These are phyloP conservation scores for Folsomia candida DNA, from an alignment of 2,888 invertebrate species.

Conservation along the genomic window DNA sequence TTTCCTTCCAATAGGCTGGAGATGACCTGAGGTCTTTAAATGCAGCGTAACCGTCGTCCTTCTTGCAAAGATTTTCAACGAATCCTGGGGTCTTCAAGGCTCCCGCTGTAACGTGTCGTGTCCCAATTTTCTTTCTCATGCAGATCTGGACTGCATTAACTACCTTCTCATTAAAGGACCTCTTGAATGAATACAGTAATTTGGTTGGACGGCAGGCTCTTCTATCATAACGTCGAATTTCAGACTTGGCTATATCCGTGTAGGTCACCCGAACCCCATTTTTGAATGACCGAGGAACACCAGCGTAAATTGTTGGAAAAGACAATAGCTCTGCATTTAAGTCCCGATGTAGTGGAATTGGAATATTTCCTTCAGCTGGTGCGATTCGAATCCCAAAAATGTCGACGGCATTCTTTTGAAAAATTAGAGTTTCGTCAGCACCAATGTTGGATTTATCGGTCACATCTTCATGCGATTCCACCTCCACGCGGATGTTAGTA, in stretches of 20 bases:
- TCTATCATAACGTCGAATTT: constrained; percentile 13
- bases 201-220: constrained; percentile 5
- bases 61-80: constrained; percentile 4
- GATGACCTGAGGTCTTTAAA: constrained; percentile 12
- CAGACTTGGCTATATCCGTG: constrained; percentile 31
- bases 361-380: constrained; percentile 30
- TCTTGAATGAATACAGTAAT: constrained; percentile 15
- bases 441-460: not conserved
- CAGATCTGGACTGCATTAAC: constrained; percentile 5
- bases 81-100: not conserved
- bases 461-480: not conserved
- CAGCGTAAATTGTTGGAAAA: constrained; percentile 36
- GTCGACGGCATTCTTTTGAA: not conserved
- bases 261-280: constrained; percentile 4
- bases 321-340: constrained; percentile 24
- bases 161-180: constrained; percentile 17
- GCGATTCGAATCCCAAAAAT: constrained; percentile 17
- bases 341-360: constrained; percentile 21
- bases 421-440: constrained; percentile 17
- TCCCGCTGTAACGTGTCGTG: not conserved
- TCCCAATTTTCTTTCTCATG: constrained; percentile 7
- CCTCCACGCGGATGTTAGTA: not conserved
- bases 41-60: constrained; percentile 18
- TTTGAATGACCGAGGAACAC: constrained; percentile 19
- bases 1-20: constrained; percentile 22